Percentiles rank a stretch among this genome's conserved stretches.
phyloP scores from a whole-genome alignment of 2,888 invertebrate genomes.

The Baronia brevicornis region DNA sequence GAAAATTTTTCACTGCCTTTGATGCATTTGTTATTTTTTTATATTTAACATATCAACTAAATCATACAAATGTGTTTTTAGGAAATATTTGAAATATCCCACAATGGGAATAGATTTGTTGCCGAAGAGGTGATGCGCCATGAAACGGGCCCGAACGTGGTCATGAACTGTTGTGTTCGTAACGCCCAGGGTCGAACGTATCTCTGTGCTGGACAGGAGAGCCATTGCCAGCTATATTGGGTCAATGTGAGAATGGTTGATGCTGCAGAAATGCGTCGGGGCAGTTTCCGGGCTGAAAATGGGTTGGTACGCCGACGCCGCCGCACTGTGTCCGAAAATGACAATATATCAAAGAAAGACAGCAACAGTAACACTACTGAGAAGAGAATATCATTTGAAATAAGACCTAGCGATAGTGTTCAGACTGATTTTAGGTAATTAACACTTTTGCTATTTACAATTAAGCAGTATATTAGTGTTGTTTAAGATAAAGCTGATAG shows the following conservation, averaged over 20 bases:
- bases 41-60: conserved; percentile 10
- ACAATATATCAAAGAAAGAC: conserved; percentile 62
- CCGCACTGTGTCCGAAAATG: conserved; percentile 73
- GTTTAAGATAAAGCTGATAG: too few relatives aligned
- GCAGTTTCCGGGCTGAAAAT: conserved; percentile 70
- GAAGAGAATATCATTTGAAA: conserved; percentile 82
- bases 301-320: conserved; percentile 59
- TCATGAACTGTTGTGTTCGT: conserved; percentile 91
- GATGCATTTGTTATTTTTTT: neutral
- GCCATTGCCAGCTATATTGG: conserved; percentile 90
- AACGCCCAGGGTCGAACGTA: conserved; percentile 84
- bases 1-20: too few relatives aligned
- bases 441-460: neutral
- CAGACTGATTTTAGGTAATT: conserved; percentile 88
- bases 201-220: conserved; percentile 93
- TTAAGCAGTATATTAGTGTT: too few relatives aligned
- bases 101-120: conserved; percentile 87
- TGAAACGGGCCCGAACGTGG: conserved; percentile 91
- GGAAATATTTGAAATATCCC: conserved; percentile 95
- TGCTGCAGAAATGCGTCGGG: conserved; percentile 73
- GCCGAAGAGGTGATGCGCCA: conserved; percentile 92
- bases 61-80: conserved; percentile 59
- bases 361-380: conserved; percentile 58
- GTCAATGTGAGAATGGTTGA: conserved; percentile 78
- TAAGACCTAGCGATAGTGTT: conserved; percentile 85